Conservation (phyloP, 2,113 vertebrate species). For the Coreoperca whiteheadi region DNA sequence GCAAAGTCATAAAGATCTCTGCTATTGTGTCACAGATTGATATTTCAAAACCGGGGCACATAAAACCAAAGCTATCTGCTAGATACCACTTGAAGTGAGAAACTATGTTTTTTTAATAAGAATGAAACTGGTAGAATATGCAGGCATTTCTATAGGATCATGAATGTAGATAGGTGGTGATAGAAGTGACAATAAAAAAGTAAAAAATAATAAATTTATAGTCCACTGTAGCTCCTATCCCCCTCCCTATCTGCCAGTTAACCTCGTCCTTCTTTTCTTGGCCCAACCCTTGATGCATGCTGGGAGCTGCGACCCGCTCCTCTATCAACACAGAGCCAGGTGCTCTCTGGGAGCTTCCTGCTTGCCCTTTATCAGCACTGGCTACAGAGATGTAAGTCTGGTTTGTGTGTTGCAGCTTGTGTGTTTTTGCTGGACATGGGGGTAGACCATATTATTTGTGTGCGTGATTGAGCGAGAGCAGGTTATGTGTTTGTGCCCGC, state of each 20-base stretch:
- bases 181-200: not conserved
- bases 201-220: not conserved
- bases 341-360: constrained; percentile 82
- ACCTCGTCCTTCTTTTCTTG: constrained; percentile 47
- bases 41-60: not conserved
- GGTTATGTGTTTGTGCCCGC: constrained; percentile 34
- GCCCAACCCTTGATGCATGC: constrained; percentile 62
- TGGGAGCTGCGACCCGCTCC: constrained; percentile 73
- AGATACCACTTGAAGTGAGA: not conserved
- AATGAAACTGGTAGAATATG: not conserved
- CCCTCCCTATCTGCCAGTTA: constrained; percentile 30
- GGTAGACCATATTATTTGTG: constrained; percentile 50
- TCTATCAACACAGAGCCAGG: constrained; percentile 86
- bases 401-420: constrained; percentile 1
- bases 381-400: constrained; percentile 62
- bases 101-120: not conserved
- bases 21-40: not conserved
- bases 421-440: constrained; percentile 37
- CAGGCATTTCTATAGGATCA: not conserved
- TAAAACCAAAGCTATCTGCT: not conserved
- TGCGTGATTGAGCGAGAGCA: constrained; percentile 35
- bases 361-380: constrained; percentile 79
- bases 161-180: not conserved
- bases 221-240: not conserved
- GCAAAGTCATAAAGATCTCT: not conserved